Evolutionary conservation across 2,797 vertebrate species (phyloP), one percentile per base, ranked within the genome.

Genomic region (Peromyscus aztecus): DNA sequence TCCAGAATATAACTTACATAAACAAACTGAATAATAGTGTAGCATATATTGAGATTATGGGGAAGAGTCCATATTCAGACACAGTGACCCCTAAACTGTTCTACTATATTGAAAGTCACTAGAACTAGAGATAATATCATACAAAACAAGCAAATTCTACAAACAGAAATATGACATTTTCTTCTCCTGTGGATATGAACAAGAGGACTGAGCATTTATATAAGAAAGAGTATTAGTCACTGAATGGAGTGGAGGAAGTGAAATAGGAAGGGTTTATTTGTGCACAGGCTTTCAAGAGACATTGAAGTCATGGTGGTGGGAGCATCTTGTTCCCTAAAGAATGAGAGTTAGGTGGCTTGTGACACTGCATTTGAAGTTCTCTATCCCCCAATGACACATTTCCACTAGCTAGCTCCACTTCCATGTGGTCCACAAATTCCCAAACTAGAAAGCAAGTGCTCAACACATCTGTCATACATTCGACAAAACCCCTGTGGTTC

Each of bases 401-500:
- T 77, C 16, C 43, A 49, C 14, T 49, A 17, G 40, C 12, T 49
- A 31, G 6, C 27, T 10, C 3, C 2, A 77, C 43, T 29, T 77
- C 27, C 14, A 46, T 4, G 43, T 17, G 13, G 31, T 49, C 43
- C 43, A 77, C 27, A 77, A 31, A 77, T 49, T 16, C 29, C 14
- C 75, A 77, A 16, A 49, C 27, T 77, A 77, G 27, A 77, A 49
- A 49, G 2, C 5, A 49, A 31, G 16, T 31, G 27, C 43, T 31
- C 27, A 77, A 46, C 4, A 21, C 1, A 78, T 34, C 16, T 34
- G 46, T 49, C 46, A 78, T 5, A 34, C 46, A 10, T 34, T 49
- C 17, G 31, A 77, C 3, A 78, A 11, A 52, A 52, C 31, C 31
- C 0, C 16, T 2, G 8, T 10, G 1, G 2, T 2, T 34, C 46